These are phyloP conservation scores for Aphelenchoides bicaudatus DNA, from an alignment of 2,888 invertebrate genomes.

Conservation along the genomic window DNA sequence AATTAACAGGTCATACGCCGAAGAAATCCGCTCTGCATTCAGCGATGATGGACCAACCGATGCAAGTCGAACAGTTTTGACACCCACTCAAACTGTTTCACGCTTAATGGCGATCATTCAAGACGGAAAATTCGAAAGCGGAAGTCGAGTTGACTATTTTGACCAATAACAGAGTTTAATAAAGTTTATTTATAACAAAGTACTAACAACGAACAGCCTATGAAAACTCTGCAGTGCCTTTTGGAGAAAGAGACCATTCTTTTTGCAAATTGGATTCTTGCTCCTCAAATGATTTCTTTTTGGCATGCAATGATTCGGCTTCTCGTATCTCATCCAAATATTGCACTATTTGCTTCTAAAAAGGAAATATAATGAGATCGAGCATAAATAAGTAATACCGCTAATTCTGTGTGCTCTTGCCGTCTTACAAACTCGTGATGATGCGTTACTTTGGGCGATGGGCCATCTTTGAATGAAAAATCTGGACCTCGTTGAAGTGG, in stretches of 20 bases:
- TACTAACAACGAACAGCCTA: constrained; percentile 19
- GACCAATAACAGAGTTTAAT: constrained; percentile 25
- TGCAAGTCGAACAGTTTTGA: constrained; percentile 35
- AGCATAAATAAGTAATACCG: constrained; percentile 28
- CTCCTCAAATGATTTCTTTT: constrained; percentile 15
- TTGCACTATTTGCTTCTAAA: constrained; percentile 49
- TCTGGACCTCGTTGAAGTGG: constrained; percentile 53
- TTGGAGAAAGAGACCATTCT: constrained; percentile 27
- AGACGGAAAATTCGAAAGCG: constrained; percentile 38
- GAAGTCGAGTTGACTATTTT: constrained; percentile 45
- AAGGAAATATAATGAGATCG: neutral
- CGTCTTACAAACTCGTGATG: constrained; percentile 43
- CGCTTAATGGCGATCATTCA: constrained; percentile 39
- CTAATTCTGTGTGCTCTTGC: constrained; percentile 52
- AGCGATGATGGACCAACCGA: constrained; percentile 15
- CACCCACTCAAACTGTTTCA: constrained; percentile 39
- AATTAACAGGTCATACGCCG: constrained; percentile 26
- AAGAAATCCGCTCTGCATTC: constrained; percentile 25
- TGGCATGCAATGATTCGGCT: constrained; percentile 35
- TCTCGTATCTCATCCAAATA: constrained; percentile 44
- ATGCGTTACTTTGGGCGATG: constrained; percentile 44
- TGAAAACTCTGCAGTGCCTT: constrained; percentile 34
- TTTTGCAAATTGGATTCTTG: constrained; percentile 24
- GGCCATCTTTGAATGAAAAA: constrained; percentile 51
- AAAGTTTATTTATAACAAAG: constrained; percentile 5